Evolutionary conservation across 2,113 vertebrate genomes (phyloP).

Genomic region (Brachyhypopomus gauderio): DNA sequence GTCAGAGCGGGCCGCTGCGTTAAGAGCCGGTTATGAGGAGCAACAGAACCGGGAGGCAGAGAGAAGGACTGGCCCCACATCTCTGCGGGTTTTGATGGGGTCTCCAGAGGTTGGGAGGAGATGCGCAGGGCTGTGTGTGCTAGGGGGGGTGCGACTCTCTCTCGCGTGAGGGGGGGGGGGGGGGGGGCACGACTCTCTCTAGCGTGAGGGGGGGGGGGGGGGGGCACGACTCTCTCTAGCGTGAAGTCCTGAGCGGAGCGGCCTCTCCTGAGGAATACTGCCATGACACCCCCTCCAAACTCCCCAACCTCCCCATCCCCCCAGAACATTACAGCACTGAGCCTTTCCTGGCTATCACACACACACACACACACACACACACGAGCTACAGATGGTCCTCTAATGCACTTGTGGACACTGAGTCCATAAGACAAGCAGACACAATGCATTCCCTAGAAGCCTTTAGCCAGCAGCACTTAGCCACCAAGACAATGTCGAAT

Average conservation of each 20-base stretch:
- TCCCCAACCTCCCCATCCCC: neutral
- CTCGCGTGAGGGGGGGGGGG: constrained; percentile 50
- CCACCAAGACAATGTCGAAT: neutral
- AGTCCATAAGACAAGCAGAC: constrained; percentile 42
- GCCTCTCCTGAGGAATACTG: constrained; percentile 11
- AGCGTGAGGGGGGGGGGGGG: constrained; percentile 49
- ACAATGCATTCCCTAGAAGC: constrained; percentile 7
- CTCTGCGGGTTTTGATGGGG: constrained; percentile 63
- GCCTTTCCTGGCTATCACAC: constrained; percentile 25
- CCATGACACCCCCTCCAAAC: neutral
- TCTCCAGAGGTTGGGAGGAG: constrained; percentile 56
- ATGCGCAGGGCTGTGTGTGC: neutral
- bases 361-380: constrained; percentile 39
- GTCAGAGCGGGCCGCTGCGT: constrained; percentile 46
- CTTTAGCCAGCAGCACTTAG: constrained; percentile 1
- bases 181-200: constrained; percentile 44
- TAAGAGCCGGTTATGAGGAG: constrained; percentile 57
- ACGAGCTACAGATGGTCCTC: constrained; percentile 38
- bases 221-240: constrained; percentile 45
- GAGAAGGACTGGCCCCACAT: constrained; percentile 52
- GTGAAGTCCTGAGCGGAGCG: constrained; percentile 31
- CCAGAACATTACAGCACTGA: constrained; percentile 48
- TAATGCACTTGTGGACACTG: constrained; percentile 38
- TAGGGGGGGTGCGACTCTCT: constrained; percentile 50
- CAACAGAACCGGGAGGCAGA: constrained; percentile 50